Percentiles rank a stretch among this genome's conserved stretches.
Evolutionary conservation across 2,888 invertebrate species (phyloP).

Genomic region (Xestia c-nigrum): DNA sequence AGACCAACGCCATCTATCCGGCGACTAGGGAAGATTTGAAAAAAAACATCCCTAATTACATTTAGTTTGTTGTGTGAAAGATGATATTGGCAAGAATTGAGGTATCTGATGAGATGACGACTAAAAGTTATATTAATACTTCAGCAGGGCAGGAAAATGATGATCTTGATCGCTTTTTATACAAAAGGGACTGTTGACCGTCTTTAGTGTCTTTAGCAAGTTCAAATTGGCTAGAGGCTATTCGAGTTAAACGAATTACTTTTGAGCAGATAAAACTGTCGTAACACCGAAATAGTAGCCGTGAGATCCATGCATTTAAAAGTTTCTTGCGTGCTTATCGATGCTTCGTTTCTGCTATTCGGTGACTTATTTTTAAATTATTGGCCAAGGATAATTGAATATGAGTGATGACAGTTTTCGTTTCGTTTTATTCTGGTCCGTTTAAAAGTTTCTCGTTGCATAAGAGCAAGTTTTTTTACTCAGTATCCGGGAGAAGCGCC

Average conservation of each 20-base stretch:
- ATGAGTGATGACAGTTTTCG: not conserved
- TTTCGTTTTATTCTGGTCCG: not conserved
- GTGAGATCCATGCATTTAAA: not conserved
- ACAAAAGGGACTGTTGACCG: too few relatives aligned
- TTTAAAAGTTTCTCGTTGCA: not conserved
- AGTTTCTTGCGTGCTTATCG: not conserved
- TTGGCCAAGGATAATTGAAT: not conserved
- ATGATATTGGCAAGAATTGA: too few relatives aligned
- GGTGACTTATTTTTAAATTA: not conserved
- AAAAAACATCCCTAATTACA: too few relatives aligned
- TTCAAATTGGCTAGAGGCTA: not conserved
- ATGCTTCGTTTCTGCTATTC: not conserved
- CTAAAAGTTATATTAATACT: too few relatives aligned
- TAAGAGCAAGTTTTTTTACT: not conserved
- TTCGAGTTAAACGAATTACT: not conserved
- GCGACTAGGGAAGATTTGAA: too few relatives aligned
- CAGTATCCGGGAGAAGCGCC: not conserved
- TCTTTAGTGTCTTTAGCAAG: not conserved
- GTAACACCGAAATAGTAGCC: not conserved
- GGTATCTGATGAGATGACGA: too few relatives aligned
- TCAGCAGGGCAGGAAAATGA: too few relatives aligned
- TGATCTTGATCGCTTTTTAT: too few relatives aligned
- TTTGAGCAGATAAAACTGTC: not conserved
- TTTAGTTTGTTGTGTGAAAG: too few relatives aligned
- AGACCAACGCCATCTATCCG: too few relatives aligned